These are phyloP conservation scores for Calliopsis andreniformis DNA, from an alignment of 1,140 invertebrate genomes.

Conservation along the genomic window DNA sequence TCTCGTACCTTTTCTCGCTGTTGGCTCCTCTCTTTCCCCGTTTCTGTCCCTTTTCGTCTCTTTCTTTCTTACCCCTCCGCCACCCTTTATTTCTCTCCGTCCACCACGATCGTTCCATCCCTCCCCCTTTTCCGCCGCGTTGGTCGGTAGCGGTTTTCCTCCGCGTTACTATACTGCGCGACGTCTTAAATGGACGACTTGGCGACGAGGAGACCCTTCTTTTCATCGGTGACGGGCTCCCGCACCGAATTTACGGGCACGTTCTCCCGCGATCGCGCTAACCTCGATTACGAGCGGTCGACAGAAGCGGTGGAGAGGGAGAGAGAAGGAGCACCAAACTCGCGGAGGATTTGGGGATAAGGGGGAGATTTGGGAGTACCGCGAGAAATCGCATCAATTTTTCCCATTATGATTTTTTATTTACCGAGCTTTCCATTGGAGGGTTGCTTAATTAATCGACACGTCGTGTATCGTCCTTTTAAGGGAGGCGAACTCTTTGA, in stretches of 20 bases:
- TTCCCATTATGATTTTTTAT: no score
- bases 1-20: not conserved
- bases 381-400: no score
- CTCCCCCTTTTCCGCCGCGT: constrained; percentile 48
- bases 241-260: constrained; percentile 68
- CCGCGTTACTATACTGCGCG: constrained; percentile 35
- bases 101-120: not conserved
- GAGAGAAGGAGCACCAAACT: not conserved
- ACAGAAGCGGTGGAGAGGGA: not conserved
- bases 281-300: constrained; percentile 70
- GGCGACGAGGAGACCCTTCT: constrained; percentile 61
- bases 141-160: constrained; percentile 50
- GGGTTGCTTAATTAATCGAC: no score
- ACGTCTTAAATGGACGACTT: constrained; percentile 72
- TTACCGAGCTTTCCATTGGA: no score
- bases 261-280: constrained; percentile 59
- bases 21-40: not conserved
- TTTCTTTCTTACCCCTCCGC: constrained; percentile 1
- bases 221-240: constrained; percentile 51
- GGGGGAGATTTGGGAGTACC: no score
- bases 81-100: not conserved
- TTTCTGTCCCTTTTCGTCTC: constrained; percentile 6
- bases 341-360: not conserved
- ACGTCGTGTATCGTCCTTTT: no score
- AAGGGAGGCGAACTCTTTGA: no score